Conservation (phyloP, 2,888 invertebrate species). For the Hemicrepidius hirtus region DNA sequence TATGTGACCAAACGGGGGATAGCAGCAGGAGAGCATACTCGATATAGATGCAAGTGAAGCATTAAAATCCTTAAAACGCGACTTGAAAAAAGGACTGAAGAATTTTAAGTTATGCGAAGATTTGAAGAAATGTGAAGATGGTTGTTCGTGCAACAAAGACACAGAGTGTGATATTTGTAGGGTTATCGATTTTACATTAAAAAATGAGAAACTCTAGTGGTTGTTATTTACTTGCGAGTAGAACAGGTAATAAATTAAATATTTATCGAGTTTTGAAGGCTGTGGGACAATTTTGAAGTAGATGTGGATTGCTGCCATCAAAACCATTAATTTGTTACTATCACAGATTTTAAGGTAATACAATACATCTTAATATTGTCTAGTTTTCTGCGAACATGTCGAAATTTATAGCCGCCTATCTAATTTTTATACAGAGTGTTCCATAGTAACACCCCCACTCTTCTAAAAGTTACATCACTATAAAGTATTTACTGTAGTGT, state of each 20-base stretch:
- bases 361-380: not conserved
- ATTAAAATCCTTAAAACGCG: constrained; percentile 65
- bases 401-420: too few relatives aligned
- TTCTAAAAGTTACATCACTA: too few relatives aligned
- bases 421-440: too few relatives aligned
- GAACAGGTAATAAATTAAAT: not conserved
- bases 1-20: constrained; percentile 80
- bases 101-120: constrained; percentile 70
- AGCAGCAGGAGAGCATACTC: constrained; percentile 62
- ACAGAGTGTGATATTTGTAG: constrained; percentile 71
- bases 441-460: too few relatives aligned
- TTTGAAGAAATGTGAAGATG: constrained; percentile 69
- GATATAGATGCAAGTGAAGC: constrained; percentile 57
- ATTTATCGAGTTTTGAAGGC: constrained; percentile 41
- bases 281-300: constrained; percentile 38
- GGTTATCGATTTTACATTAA: constrained; percentile 70
- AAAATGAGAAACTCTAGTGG: constrained; percentile 69
- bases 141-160: constrained; percentile 70
- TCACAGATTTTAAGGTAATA: not conserved
- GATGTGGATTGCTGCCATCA: constrained; percentile 26
- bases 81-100: constrained; percentile 66
- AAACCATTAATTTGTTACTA: constrained; percentile 8
- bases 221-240: constrained; percentile 15
- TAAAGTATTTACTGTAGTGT: too few relatives aligned
- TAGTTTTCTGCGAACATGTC: too few relatives aligned